These are phyloP conservation scores for Neodiprion lecontei DNA, from an alignment of 1,140 invertebrate species.

Conservation along the genomic window DNA sequence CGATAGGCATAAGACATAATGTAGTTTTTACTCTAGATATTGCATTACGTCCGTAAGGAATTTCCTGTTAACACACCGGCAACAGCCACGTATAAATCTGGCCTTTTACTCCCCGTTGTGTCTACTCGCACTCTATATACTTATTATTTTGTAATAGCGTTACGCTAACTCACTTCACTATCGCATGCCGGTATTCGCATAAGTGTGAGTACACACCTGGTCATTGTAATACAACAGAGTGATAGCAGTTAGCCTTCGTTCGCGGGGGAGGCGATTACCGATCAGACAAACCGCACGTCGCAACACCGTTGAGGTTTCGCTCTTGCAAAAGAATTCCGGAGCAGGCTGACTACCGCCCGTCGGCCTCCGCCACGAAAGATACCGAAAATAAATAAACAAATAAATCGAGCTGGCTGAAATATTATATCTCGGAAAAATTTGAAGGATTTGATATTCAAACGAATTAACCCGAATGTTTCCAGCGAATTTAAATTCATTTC, in stretches of 20 bases:
- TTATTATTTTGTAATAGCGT: not conserved
- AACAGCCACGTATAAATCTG: not conserved
- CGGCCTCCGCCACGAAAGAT: no score
- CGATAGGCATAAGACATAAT: no score
- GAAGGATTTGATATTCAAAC: no score
- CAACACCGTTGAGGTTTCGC: not conserved
- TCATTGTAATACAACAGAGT: conserved; percentile 1
- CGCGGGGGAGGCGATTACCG: not conserved
- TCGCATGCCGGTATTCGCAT: not conserved
- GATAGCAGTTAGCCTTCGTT: conserved; percentile 5
- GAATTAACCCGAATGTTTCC: no score
- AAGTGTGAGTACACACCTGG: not conserved
- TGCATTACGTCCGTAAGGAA: no score
- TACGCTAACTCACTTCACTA: not conserved
- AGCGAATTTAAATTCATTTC: no score
- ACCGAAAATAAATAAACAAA: no score
- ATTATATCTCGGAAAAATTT: no score
- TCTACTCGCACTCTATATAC: not conserved
- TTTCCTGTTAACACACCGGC: no score
- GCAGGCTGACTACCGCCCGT: not conserved
- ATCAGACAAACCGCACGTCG: not conserved
- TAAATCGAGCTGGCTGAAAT: no score
- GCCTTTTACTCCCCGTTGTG: not conserved
- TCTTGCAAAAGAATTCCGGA: conserved; percentile 2
- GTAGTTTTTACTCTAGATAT: no score